Conservation (phyloP, 2,113 vertebrate species). For the Sapayoa aenigma region DNA sequence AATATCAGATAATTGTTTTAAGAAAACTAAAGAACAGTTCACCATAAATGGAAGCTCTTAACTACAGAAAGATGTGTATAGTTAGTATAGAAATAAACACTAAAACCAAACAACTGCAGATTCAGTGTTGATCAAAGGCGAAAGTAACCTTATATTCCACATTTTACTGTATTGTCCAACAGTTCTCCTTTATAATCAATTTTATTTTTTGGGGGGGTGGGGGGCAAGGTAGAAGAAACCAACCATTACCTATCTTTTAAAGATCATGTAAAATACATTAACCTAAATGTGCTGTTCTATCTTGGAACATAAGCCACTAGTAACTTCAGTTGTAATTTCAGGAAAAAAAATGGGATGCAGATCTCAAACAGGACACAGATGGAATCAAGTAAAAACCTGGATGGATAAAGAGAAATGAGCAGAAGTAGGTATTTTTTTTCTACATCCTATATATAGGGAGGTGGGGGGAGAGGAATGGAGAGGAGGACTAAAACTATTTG, state of each 20-base stretch:
- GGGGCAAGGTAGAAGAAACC: neutral
- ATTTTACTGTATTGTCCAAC: neutral
- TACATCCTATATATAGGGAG: constrained; percentile 39
- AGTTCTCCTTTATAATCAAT: neutral
- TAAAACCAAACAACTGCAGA: neutral
- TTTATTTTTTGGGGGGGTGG: accelerated
- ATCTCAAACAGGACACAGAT: constrained; percentile 59
- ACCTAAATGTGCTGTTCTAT: constrained; percentile 55
- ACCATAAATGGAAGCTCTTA: neutral
- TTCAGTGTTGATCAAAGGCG: neutral
- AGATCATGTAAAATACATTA: constrained; percentile 55
- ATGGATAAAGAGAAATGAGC: constrained; percentile 22
- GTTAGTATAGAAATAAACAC: neutral
- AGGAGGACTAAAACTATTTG: constrained; percentile 43
- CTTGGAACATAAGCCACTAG: constrained; percentile 64
- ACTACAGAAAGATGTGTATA: neutral
- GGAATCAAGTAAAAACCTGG: constrained; percentile 58
- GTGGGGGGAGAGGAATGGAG: neutral
- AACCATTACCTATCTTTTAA: constrained; percentile 37
- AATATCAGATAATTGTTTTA: constrained; percentile 1
- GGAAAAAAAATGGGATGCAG: constrained; percentile 31
- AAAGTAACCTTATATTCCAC: neutral
- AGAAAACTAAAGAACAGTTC: neutral
- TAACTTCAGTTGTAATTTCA: constrained; percentile 72
- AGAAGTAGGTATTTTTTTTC: constrained; percentile 57